These are phyloP conservation scores for Trinectes maculatus DNA, from an alignment of 2,113 vertebrate species.

Conservation along the genomic window DNA sequence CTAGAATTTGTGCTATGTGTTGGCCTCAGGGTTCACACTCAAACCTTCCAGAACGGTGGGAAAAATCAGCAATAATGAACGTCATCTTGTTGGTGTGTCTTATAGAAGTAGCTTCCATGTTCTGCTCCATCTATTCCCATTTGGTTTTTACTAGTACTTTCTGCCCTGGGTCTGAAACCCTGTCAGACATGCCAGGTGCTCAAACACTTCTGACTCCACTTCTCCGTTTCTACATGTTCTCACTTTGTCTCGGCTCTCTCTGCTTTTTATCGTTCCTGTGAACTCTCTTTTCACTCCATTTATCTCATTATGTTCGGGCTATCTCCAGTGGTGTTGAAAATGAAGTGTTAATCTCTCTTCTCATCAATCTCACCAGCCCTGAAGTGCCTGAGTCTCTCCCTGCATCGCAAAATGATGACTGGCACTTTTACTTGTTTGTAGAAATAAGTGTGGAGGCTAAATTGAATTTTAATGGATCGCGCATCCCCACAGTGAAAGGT, in stretches of 20 bases:
- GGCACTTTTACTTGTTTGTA: constrained; percentile 81
- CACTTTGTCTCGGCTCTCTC: constrained; percentile 29
- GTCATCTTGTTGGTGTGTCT: constrained; percentile 50
- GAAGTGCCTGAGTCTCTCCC: constrained; percentile 75
- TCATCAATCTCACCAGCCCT: constrained; percentile 81
- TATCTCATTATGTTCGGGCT: constrained; percentile 75
- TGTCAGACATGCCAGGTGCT: constrained; percentile 26
- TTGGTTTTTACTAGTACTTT: not conserved
- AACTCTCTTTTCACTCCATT: constrained; percentile 70
- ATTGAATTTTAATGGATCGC: constrained; percentile 92
- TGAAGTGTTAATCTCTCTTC: constrained; percentile 82
- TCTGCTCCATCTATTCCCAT: constrained; percentile 15
- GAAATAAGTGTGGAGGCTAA: constrained; percentile 87
- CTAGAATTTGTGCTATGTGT: too few species aligned
- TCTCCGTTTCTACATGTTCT: constrained; percentile 35
- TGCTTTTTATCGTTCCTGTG: constrained; percentile 21
- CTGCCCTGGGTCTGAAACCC: constrained; percentile 28
- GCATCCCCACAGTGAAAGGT: constrained; percentile 84
- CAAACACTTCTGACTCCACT: constrained; percentile 23
- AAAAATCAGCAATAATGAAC: too few species aligned
- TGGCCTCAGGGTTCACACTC: too few species aligned
- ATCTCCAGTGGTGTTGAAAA: constrained; percentile 79
- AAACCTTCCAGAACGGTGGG: not conserved
- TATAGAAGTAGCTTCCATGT: constrained; percentile 55
- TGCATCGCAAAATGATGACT: constrained; percentile 82